Conservation (phyloP, 2,888 invertebrate genomes). For the Elysia crispata region DNA sequence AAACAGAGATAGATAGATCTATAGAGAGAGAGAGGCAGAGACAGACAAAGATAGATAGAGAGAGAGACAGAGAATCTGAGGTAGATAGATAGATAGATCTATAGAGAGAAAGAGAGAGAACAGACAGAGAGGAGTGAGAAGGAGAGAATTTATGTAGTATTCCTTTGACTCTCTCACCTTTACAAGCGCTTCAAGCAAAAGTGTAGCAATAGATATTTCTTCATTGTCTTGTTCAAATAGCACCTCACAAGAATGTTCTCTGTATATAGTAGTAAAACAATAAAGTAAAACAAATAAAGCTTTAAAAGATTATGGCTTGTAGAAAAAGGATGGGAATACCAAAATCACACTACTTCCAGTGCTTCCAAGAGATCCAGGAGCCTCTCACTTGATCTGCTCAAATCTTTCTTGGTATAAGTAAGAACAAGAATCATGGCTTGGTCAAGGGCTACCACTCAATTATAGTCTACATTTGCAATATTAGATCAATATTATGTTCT, state of each 20-base stretch:
- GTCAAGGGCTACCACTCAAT: too few species aligned
- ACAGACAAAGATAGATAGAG: slow-evolving; percentile 30
- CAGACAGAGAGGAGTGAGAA: too few species aligned
- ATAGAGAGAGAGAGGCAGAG: slow-evolving; percentile 39
- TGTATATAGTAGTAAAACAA: slow-evolving; percentile 50
- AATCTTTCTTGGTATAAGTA: too few species aligned
- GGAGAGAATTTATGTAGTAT: background rate
- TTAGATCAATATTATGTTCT: too few species aligned
- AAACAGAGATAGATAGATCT: slow-evolving; percentile 35
- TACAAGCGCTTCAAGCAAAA: slow-evolving; percentile 89
- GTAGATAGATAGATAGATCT: slow-evolving; percentile 28
- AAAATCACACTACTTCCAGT: too few species aligned
- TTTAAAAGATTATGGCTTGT: too few species aligned
- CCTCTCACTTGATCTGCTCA: too few species aligned
- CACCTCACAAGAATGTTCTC: slow-evolving; percentile 90
- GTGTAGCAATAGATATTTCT: slow-evolving; percentile 87
- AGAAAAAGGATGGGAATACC: too few species aligned
- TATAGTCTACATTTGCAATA: too few species aligned
- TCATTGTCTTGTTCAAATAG: slow-evolving; percentile 92
- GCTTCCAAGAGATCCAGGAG: too few species aligned
- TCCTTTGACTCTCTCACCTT: slow-evolving; percentile 65
- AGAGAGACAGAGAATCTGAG: slow-evolving; percentile 33
- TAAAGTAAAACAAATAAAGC: too few species aligned
- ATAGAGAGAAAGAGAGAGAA: slow-evolving; percentile 11
- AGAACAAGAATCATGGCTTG: too few species aligned